A percentile compares a stretch with the other conserved stretches of the same genome.
phyloP scores from a whole-genome alignment of 2,113 vertebrate genomes.

The Ophthalmolycus amberensis region DNA sequence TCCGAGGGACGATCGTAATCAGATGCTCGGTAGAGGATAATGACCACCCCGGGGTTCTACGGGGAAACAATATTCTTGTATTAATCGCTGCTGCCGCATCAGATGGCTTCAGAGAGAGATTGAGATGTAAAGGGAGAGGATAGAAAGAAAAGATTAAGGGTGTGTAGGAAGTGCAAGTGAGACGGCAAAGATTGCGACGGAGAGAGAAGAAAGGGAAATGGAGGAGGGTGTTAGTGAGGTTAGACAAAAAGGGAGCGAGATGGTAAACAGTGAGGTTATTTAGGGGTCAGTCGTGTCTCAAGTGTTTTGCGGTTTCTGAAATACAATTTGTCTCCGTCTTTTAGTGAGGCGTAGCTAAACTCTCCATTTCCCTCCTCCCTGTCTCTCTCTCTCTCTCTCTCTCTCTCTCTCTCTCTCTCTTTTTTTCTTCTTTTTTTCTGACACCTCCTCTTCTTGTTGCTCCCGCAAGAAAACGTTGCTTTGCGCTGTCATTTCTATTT shows the following conservation, averaged over 20 bases:
- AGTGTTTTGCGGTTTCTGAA: constrained; percentile 41
- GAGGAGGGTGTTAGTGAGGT: background rate
- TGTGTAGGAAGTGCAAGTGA: background rate
- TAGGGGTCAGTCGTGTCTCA: constrained; percentile 49
- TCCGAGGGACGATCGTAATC: constrained; percentile 51
- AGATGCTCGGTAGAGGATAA: constrained; percentile 57
- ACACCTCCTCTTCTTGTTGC: constrained; percentile 9
- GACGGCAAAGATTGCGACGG: background rate
- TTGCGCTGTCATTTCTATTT: constrained; percentile 6
- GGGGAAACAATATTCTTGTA: constrained; percentile 35
- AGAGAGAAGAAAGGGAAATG: constrained; percentile 18
- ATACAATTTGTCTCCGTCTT: constrained; percentile 26
- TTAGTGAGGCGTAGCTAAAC: background rate
- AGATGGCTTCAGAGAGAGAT: constrained; percentile 26
- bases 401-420: background rate
- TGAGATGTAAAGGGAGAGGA: background rate
- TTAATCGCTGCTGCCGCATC: constrained; percentile 42
- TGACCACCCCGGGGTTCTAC: constrained; percentile 40
- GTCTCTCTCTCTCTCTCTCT: background rate
- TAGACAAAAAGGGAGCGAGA: constrained; percentile 4
- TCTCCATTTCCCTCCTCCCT: constrained; percentile 3
- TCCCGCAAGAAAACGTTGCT: constrained; percentile 11
- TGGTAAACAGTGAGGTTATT: constrained; percentile 48
- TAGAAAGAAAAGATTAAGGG: background rate
- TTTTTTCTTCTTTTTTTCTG: constrained; percentile 15